Evolutionary conservation across 2,797 vertebrate species (phyloP).

Genomic region (Phyllotis vaccarum): DNA sequence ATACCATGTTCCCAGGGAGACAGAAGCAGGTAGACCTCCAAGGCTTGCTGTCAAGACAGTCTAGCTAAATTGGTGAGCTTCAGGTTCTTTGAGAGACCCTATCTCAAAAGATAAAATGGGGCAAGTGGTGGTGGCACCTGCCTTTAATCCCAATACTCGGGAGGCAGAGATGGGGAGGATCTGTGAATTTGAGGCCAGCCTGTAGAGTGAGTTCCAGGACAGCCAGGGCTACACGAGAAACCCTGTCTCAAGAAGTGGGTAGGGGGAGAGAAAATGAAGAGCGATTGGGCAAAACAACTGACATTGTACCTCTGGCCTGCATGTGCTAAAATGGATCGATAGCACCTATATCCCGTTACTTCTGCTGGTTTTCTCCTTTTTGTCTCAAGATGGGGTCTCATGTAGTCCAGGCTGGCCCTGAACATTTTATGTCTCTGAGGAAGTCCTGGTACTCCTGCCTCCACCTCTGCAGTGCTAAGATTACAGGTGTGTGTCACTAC

Average conservation of each 20-base stretch:
- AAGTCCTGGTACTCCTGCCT: neutral
- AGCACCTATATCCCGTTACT: neutral
- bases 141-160: neutral
- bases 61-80: neutral
- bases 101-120: neutral
- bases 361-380: neutral
- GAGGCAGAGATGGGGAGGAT: neutral
- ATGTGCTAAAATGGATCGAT: neutral
- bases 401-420: neutral
- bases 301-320: neutral
- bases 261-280: neutral
- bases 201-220: neutral
- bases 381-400: neutral
- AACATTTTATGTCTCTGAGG: neutral
- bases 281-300: neutral
- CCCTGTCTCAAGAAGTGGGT: neutral
- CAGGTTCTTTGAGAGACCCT: neutral
- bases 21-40: neutral
- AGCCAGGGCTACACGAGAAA: neutral
- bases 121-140: neutral
- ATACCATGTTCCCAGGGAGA: neutral
- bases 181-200: neutral
- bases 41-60: neutral
- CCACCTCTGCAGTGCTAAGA: neutral
- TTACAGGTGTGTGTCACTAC: neutral